Conservation (phyloP, 2,113 vertebrate genomes). For the Neogobius melanostomus region DNA sequence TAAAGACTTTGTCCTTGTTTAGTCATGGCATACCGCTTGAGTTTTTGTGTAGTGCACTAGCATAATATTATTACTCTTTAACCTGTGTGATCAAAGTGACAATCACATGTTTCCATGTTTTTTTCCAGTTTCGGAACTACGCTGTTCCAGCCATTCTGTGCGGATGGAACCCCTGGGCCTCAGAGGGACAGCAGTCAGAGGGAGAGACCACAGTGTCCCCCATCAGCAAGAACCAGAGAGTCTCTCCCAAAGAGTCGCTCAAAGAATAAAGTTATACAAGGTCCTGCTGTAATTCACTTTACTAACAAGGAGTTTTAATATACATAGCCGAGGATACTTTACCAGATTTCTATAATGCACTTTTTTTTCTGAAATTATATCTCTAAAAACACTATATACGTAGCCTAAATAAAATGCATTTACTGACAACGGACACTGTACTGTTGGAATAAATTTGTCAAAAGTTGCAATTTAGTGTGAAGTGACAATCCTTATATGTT, state of each 20-base stretch:
- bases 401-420: too few relatives aligned
- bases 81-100: not conserved
- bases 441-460: too few relatives aligned
- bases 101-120: not conserved
- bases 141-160: slow-evolving; percentile 54
- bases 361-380: too few relatives aligned
- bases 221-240: slow-evolving; percentile 41
- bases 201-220: slow-evolving; percentile 35
- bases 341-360: too few relatives aligned
- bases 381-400: too few relatives aligned
- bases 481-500: too few relatives aligned
- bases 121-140: slow-evolving; percentile 59
- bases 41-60: not conserved
- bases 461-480: too few relatives aligned
- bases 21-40: too few relatives aligned
- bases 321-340: too few relatives aligned
- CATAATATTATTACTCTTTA: not conserved
- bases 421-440: too few relatives aligned
- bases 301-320: not conserved
- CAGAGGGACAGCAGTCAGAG: slow-evolving; percentile 39
- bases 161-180: slow-evolving; percentile 60
- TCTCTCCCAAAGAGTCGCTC: slow-evolving; percentile 44
- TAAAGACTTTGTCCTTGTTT: too few relatives aligned
- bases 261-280: slow-evolving; percentile 27
- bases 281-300: not conserved